Conservation (phyloP, 2,113 vertebrate genomes). For the Steatornis caripensis region DNA sequence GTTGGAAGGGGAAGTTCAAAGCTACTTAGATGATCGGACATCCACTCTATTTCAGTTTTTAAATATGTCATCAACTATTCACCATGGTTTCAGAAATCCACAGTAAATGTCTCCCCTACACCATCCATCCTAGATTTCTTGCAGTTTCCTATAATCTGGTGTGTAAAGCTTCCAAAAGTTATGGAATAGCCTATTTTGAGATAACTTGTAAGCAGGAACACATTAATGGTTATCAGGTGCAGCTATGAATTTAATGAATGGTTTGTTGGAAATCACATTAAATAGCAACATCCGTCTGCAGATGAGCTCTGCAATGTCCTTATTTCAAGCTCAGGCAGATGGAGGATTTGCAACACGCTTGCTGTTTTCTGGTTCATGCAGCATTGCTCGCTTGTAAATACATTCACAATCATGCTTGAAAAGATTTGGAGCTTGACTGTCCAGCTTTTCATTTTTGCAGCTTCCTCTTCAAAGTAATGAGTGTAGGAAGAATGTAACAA, state of each 20-base stretch:
- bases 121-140: not conserved
- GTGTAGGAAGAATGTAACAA: not conserved
- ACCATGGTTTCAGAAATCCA: not conserved
- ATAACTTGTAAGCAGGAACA: conserved; percentile 35
- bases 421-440: not conserved
- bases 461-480: not conserved
- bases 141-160: not conserved
- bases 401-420: not conserved
- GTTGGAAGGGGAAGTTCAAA: not conserved
- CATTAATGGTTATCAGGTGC: conserved; percentile 65
- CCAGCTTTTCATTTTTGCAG: not conserved
- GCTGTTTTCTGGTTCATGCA: conserved; percentile 9
- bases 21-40: not conserved
- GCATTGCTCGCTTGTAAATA: conserved; percentile 1
- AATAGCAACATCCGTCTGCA: conserved; percentile 62
- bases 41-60: not conserved
- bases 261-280: conserved; percentile 60
- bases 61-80: not conserved
- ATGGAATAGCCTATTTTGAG: conserved; percentile 24
- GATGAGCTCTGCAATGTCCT: conserved; percentile 52
- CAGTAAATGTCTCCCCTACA: not conserved
- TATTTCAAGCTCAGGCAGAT: conserved; percentile 59
- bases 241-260: conserved; percentile 65
- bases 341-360: conserved; percentile 10
- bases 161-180: conserved; percentile 20